Evolutionary conservation across 2,113 vertebrate genomes (phyloP).

Genomic region (Plestiodon gilberti): DNA sequence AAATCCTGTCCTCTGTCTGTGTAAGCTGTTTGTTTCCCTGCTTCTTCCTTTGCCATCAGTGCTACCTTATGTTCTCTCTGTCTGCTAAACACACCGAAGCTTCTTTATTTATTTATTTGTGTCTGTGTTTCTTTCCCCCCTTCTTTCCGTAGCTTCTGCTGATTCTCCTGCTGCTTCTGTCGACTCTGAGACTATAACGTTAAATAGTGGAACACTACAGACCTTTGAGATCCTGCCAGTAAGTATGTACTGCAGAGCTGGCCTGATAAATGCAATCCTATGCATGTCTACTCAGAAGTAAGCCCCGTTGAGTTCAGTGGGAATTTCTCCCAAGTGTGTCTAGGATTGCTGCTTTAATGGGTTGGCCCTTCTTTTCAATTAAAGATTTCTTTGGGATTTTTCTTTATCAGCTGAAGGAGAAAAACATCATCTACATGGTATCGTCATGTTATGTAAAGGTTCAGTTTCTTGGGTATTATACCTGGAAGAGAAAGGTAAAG

Average conservation of each 20-base stretch:
- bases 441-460: background rate
- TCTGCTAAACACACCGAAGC: background rate
- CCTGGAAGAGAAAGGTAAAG: too few relatives aligned
- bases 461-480: background rate
- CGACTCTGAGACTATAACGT: constrained; percentile 91
- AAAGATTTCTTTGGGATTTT: background rate
- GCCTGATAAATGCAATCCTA: background rate
- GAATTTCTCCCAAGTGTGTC: too few relatives aligned
- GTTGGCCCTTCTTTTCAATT: background rate
- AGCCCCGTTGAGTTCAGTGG: too few relatives aligned
- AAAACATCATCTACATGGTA: background rate
- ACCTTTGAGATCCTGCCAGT: constrained; percentile 97
- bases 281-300: too few relatives aligned
- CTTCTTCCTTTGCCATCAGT: constrained; percentile 23
- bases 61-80: constrained; percentile 19
- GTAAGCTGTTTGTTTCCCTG: constrained; percentile 3
- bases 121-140: constrained; percentile 13
- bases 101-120: constrained; percentile 34
- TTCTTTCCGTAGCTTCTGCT: constrained; percentile 76
- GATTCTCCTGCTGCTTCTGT: constrained; percentile 78
- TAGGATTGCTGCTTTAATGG: background rate
- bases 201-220: constrained; percentile 92
- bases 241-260: constrained; percentile 72
- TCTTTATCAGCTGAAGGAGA: too few relatives aligned
- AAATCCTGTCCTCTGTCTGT: constrained; percentile 23